A percentile compares a stretch with the other conserved stretches of the same genome.
Evolutionary conservation across 2,113 vertebrate species (phyloP).

Genomic region (Alethe castanea): DNA sequence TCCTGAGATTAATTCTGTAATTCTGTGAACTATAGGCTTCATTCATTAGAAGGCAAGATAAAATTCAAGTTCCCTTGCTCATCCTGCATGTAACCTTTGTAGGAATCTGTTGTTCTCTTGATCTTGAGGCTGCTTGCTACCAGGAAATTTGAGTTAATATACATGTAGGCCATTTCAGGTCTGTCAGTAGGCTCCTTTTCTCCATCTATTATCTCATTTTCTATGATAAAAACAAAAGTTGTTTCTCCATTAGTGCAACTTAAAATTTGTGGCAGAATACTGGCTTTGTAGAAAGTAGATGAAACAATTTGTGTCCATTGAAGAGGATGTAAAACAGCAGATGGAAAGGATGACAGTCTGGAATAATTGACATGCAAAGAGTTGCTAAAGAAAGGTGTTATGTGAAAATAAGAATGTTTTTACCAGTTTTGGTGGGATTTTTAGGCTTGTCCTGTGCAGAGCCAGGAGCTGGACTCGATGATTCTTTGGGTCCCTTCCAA

Average conservation of each 20-base stretch:
- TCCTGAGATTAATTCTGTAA: background rate
- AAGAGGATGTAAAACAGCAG: background rate
- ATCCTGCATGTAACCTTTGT: background rate
- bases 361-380: background rate
- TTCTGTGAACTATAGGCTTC: background rate
- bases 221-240: background rate
- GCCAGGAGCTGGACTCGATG: background rate
- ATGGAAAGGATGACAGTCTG: background rate
- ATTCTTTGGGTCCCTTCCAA: background rate
- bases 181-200: background rate
- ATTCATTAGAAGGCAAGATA: background rate
- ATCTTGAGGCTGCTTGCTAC: background rate
- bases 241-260: background rate
- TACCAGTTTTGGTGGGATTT: background rate
- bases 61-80: background rate
- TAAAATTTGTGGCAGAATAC: background rate
- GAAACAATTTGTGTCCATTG: background rate
- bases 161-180: background rate
- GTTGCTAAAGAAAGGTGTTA: background rate
- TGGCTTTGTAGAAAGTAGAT: background rate
- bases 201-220: background rate
- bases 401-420: background rate
- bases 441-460: background rate
- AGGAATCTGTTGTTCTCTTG: background rate
- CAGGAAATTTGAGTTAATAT: background rate